phyloP scores from a whole-genome alignment of 2,888 invertebrate species.

The Drosophila percnosoma region DNA sequence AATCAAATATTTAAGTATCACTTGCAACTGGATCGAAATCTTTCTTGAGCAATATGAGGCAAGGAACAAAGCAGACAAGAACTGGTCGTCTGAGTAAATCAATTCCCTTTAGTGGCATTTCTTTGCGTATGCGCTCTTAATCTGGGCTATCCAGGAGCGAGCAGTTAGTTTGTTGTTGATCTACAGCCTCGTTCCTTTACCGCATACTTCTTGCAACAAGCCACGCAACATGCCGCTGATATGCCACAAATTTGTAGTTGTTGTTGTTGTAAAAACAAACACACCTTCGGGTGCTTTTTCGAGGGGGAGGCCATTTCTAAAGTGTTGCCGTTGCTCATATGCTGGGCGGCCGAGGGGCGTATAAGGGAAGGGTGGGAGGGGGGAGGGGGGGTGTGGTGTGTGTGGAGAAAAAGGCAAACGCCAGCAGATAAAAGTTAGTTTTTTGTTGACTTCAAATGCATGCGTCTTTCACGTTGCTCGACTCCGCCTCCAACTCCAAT shows the following conservation, averaged over 20 bases:
- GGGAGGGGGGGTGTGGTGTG: background rate
- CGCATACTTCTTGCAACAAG: conserved; percentile 46
- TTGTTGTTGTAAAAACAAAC: conserved; percentile 73
- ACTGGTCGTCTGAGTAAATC: conserved; percentile 68
- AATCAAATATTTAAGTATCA: conserved; percentile 33
- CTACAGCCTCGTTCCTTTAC: background rate
- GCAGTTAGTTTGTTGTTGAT: conserved; percentile 7
- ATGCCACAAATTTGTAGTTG: conserved; percentile 75
- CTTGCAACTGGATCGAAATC: conserved; percentile 15
- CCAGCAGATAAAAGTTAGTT: conserved; percentile 70
- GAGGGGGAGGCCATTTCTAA: conserved; percentile 14
- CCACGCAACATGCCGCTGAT: conserved; percentile 75
- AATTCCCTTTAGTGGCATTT: conserved; percentile 80
- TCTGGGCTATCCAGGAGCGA: conserved; percentile 25
- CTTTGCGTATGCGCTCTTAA: conserved; percentile 50
- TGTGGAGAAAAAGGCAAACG: conserved; percentile 10
- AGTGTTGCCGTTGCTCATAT: conserved; percentile 47
- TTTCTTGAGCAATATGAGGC: background rate
- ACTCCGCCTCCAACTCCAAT: conserved; percentile 19
- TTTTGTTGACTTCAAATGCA: conserved; percentile 78
- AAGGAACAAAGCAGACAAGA: conserved; percentile 10
- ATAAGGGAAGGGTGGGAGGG: background rate
- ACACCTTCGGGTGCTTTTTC: conserved; percentile 79
- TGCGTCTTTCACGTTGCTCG: conserved; percentile 36
- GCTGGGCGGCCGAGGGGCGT: conserved; percentile 1